These are phyloP conservation scores for Phacellophora camtschatica DNA, from an alignment of 30 jellyfish, hydroid and myxozoan species.

Conservation along the genomic window DNA sequence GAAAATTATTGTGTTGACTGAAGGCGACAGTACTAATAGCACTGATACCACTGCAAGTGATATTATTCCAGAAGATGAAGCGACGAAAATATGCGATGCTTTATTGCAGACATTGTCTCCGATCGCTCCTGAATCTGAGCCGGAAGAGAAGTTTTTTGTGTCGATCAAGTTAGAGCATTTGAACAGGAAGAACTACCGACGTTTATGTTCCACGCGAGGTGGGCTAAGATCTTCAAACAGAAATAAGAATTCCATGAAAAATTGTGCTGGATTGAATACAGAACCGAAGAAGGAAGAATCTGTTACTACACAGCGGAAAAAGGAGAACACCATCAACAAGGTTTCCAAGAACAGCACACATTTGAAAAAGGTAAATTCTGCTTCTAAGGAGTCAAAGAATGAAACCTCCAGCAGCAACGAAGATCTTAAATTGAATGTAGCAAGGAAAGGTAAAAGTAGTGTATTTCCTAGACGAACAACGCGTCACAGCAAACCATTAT, in stretches of 20 bases:
- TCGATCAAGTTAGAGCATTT: slow-evolving; percentile 22
- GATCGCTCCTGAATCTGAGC: slow-evolving; percentile 2
- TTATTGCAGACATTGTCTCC: slow-evolving; percentile 35
- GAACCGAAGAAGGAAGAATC: neutral
- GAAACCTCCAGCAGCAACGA: neutral
- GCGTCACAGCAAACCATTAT: neutral
- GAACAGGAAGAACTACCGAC: neutral
- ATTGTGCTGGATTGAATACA: neutral
- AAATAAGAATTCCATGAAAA: no score
- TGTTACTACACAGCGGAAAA: neutral
- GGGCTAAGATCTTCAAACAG: neutral
- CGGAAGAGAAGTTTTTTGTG: slow-evolving; percentile 22
- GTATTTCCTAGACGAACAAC: slow-evolving; percentile 6
- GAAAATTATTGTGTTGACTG: no score
- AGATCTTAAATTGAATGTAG: neutral
- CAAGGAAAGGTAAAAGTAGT: neutral
- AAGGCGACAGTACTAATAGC: no score
- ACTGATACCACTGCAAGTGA: slow-evolving; percentile 5
- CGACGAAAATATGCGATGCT: slow-evolving; percentile 61
- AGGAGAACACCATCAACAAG: neutral
- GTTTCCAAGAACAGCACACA: neutral
- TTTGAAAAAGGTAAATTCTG: neutral
- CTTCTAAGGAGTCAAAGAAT: neutral
- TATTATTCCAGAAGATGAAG: slow-evolving; percentile 57
- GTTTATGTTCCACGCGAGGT: neutral